Base-by-base conservation (phyloP, 2,888 invertebrate species). In the Coleophora flavipennella region DNA sequence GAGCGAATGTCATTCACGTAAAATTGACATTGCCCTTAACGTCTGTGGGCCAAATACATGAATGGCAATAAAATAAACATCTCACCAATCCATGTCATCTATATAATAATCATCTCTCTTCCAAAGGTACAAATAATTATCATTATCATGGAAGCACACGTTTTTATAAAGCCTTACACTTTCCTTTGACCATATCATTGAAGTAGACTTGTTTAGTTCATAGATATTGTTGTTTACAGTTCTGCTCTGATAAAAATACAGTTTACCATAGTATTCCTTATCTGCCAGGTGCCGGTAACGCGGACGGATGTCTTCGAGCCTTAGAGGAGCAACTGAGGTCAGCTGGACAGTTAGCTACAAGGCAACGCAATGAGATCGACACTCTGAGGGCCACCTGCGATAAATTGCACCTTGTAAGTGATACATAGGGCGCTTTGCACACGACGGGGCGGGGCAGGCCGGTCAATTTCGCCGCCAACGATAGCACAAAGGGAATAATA, bases 281-380 rank as follows among this genome's bases (percentile, higher is more conserved):
- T 6, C 20, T 20, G 20, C 3, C 20, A 20, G 20, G 20, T 20
- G 20, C 20, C 20, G 81, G 86, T 42, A 88, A 88, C 43, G 87
- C 89, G 2, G 88, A 87, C 35, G 92, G 93, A 39, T 93, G 93
- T 56, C 85, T 94, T 38, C 81, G 92, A 13, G 91, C 93, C 45
- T 67, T 94, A 39, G 94, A 94, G 59, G 89, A 89, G 10, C 91
- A 92, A 57, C 86, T 93, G 44, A 89, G 91, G 51, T 86, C 92
- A 37, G 91, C 93, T 2, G 90, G 92, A 13, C 90, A 92, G 62
- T 87, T 92, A 41, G 88, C 94, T 2, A 86, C 90, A 37, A 87
- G 89, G 55, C 93, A 94, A 45, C 92, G 93, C 53, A 81, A 89
- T 27, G 93, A 94, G 75, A 91, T 94, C 37, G 89, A 90, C 14